Percentiles rank a stretch among this genome's conserved stretches.
phyloP scores from a whole-genome alignment of 2,113 vertebrate genomes.

The Hystrix brachyura region DNA sequence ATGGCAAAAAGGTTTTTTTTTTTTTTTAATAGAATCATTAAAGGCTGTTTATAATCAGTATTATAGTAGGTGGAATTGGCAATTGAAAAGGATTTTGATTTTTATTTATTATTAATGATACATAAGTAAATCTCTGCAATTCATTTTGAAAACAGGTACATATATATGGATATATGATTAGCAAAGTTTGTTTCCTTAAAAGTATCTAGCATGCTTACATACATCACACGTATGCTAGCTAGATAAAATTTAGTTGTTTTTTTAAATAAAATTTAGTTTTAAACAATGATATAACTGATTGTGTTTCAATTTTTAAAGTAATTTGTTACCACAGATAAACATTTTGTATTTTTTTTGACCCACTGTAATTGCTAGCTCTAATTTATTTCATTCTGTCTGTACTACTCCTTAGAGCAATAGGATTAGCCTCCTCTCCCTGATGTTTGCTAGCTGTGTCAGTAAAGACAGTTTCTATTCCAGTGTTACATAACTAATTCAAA shows the following conservation, averaged over 20 bases:
- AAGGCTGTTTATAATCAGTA: neutral
- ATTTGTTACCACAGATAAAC: neutral
- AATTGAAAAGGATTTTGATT: conserved; percentile 34
- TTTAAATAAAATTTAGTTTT: neutral
- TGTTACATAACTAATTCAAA: conserved; percentile 14
- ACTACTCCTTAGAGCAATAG: neutral
- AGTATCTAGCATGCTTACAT: neutral
- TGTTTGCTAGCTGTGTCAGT: neutral
- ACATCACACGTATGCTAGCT: neutral
- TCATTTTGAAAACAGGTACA: conserved; percentile 33
- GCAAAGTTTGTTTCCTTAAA: neutral
- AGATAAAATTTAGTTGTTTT: conserved; percentile 37
- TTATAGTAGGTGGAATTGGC: neutral
- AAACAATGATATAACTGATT: conserved; percentile 18
- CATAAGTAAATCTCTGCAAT: neutral
- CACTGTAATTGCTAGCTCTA: neutral
- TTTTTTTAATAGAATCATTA: conserved; percentile 19
- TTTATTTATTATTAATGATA: conserved; percentile 5
- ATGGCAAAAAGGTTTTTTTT: neutral
- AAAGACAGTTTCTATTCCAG: neutral
- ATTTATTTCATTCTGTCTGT: neutral
- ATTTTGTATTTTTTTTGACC: neutral
- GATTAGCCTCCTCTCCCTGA: neutral
- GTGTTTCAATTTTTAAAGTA: conserved; percentile 7
- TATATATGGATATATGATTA: neutral